phyloP scores from a whole-genome alignment of 2,797 vertebrate genomes.

The Micropoecilia bifurca region DNA sequence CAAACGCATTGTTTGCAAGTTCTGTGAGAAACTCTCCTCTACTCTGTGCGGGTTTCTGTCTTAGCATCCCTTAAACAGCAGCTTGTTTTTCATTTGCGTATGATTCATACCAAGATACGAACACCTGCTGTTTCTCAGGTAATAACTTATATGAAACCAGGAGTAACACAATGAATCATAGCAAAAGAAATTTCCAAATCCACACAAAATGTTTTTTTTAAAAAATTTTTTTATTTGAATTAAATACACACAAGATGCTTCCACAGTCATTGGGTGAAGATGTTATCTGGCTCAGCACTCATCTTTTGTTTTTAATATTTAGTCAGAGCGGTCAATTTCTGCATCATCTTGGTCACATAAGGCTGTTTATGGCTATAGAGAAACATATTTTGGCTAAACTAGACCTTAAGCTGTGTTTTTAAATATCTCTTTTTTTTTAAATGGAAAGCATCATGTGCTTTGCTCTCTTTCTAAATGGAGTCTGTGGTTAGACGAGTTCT shows the following conservation, averaged over 20 bases:
- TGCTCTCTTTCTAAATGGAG: background rate
- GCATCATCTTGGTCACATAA: background rate
- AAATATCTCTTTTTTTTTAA: background rate
- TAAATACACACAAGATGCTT: background rate
- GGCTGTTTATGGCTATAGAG: too few relatives aligned
- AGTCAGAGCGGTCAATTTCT: background rate
- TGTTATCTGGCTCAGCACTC: background rate
- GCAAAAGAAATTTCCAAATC: background rate
- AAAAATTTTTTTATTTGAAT: background rate
- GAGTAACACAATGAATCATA: background rate
- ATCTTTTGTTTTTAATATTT: background rate
- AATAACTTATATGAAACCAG: background rate
- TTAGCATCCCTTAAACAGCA: background rate
- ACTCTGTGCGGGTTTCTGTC: background rate
- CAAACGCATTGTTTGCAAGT: background rate
- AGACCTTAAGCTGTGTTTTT: background rate
- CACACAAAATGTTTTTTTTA: background rate
- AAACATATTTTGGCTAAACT: background rate
- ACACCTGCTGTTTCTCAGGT: background rate
- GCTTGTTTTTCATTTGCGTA: background rate
- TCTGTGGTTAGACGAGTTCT: constrained; percentile 27
- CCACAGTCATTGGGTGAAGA: background rate
- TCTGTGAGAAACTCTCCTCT: background rate
- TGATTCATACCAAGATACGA: background rate
- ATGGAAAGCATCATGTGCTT: background rate